Percentiles rank a stretch among this genome's conserved stretches.
Conservation (phyloP, 2,797 vertebrate genomes). For the Pseudochaenichthys georgianus region DNA sequence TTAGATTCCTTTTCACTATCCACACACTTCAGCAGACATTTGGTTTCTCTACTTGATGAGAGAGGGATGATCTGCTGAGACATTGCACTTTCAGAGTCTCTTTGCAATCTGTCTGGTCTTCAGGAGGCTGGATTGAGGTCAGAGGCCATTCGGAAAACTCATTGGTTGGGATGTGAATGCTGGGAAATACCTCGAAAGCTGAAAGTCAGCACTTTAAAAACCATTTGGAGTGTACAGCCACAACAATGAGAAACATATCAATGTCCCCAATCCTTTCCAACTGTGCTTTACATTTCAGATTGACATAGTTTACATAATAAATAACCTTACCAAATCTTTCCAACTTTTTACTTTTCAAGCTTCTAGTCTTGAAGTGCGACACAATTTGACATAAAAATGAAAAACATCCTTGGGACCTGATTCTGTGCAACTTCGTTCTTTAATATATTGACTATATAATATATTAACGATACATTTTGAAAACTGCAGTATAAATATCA, state of each 20-base stretch:
- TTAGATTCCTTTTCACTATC: too few species aligned
- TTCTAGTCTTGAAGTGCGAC: too few species aligned
- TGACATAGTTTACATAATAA: background rate
- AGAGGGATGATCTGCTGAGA: too few species aligned
- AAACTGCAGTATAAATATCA: conserved; percentile 2
- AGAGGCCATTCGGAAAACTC: background rate
- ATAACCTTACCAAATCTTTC: too few species aligned
- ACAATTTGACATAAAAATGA: background rate
- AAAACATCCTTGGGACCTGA: background rate
- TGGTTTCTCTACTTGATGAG: background rate
- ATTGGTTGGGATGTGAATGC: too few species aligned
- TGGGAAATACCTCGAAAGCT: too few species aligned
- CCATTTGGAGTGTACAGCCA: too few species aligned
- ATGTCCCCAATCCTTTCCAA: background rate
- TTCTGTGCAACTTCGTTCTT: background rate
- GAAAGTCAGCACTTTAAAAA: too few species aligned
- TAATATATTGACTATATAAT: background rate
- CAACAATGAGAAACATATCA: too few species aligned
- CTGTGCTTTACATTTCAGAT: background rate
- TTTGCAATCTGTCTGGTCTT: background rate
- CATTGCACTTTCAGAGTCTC: background rate
- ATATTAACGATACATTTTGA: background rate
- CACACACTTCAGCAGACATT: background rate
- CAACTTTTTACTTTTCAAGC: background rate
- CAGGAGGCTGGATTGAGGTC: background rate